Evolutionary conservation across 1,140 invertebrate species (phyloP).

Genomic region (Trichoplusia ni): DNA sequence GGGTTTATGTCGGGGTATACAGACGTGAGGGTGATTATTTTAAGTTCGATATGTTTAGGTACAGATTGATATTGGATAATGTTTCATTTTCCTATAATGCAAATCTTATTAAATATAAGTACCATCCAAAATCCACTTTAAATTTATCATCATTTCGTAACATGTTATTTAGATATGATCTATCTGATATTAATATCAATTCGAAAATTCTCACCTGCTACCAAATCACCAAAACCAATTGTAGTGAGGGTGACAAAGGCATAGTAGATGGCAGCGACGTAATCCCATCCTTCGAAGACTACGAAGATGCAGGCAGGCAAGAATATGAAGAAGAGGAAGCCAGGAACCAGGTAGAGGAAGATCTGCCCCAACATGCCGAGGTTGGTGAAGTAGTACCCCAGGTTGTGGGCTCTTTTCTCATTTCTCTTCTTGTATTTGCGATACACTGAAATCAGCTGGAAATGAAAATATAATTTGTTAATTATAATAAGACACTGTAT

Average conservation of each 20-base stretch:
- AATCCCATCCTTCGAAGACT: constrained; percentile 94
- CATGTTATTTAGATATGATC: too few species aligned
- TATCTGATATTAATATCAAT: background rate
- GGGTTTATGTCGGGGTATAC: too few species aligned
- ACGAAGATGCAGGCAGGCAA: constrained; percentile 95
- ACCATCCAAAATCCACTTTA: too few species aligned
- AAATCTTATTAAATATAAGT: too few species aligned
- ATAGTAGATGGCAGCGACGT: constrained; percentile 95
- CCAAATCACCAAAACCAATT: constrained; percentile 96
- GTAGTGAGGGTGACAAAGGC: constrained; percentile 96
- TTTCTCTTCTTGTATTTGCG: constrained; percentile 89
- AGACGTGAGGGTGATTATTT: too few species aligned
- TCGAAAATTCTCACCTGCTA: constrained; percentile 82
- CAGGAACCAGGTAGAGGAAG: constrained; percentile 90
- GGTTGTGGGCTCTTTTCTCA: constrained; percentile 77
- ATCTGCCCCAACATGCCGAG: constrained; percentile 89
- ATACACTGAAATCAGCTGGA: constrained; percentile 87
- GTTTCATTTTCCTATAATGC: too few species aligned
- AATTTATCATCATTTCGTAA: too few species aligned
- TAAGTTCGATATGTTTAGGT: too few species aligned
- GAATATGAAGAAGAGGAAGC: constrained; percentile 95
- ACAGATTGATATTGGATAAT: too few species aligned
- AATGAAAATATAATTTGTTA: constrained; percentile 47
- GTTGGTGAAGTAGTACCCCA: constrained; percentile 85
- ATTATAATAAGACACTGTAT: too few species aligned